A percentile compares a stretch with the other conserved stretches of the same genome.
Conservation (phyloP, 2,888 invertebrate species). For the Rhagonycha fulva region DNA sequence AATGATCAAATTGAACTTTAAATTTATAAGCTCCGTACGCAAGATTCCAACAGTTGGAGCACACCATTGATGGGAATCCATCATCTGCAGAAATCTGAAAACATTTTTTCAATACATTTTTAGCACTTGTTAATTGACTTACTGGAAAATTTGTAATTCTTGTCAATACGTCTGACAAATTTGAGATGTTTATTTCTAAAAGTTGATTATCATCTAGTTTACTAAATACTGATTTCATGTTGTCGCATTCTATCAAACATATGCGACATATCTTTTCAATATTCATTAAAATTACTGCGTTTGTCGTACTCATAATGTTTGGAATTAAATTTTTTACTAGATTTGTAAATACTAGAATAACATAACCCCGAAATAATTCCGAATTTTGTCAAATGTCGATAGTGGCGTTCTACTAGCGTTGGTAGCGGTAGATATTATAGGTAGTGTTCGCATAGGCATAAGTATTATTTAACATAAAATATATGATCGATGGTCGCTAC, state of each 20-base stretch:
- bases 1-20: slow-evolving; percentile 38
- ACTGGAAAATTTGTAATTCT: slow-evolving; percentile 35
- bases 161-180: slow-evolving; percentile 33
- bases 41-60: slow-evolving; percentile 35
- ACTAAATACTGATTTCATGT: slow-evolving; percentile 34
- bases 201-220: slow-evolving; percentile 34
- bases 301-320: background rate
- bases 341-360: background rate
- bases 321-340: background rate
- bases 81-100: slow-evolving; percentile 31
- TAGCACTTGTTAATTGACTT: slow-evolving; percentile 10
- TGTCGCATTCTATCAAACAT: slow-evolving; percentile 36
- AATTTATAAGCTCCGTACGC: slow-evolving; percentile 38
- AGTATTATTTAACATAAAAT: too few species aligned
- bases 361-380: background rate
- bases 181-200: slow-evolving; percentile 28
- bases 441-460: too few species aligned
- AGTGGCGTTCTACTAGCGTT: too few species aligned
- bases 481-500: too few species aligned
- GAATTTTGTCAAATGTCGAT: background rate
- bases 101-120: background rate
- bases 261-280: slow-evolving; percentile 38
- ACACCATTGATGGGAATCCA: slow-evolving; percentile 35
- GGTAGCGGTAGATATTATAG: too few species aligned
- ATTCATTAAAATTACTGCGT: slow-evolving; percentile 16